Percentiles rank a stretch among this genome's conserved stretches.
These are phyloP conservation scores for Pocillopora verrucosa DNA, from an alignment of 64 coral and sea anemone genomes.

Conservation along the genomic window DNA sequence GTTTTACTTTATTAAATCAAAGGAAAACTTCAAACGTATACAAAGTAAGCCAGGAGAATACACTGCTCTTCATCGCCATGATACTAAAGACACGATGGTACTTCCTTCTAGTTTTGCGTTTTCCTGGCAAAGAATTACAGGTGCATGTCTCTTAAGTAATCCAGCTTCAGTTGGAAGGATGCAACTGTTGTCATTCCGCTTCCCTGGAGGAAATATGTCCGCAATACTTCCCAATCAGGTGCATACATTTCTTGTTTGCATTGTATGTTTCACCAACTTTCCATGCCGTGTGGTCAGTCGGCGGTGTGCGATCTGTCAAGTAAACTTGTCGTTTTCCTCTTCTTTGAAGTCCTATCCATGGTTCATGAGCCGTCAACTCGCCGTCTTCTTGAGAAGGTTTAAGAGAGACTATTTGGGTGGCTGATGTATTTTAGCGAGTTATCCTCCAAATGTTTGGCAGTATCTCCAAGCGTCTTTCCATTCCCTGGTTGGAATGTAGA, in stretches of 20 bases:
- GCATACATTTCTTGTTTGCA: not conserved
- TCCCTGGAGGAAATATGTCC: not conserved
- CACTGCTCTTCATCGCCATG: too few relatives aligned
- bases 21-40: too few relatives aligned
- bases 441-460: not conserved
- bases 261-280: not conserved
- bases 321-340: not conserved
- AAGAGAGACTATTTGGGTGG: not conserved
- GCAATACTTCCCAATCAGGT: not conserved
- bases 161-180: not conserved
- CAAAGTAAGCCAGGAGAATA: too few relatives aligned
- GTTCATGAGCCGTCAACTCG: too few relatives aligned
- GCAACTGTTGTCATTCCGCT: not conserved
- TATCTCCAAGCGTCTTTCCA: not conserved
- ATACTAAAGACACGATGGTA: not conserved
- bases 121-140: conserved; percentile 25
- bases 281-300: not conserved
- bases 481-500: conserved; percentile 1
- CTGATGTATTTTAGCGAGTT: not conserved
- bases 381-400: not conserved
- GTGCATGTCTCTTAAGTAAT: not conserved
- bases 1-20: too few relatives aligned
- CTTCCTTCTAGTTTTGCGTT: not conserved
- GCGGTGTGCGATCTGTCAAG: not conserved
- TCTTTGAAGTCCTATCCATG: not conserved